Base-by-base conservation (phyloP, 2,888 invertebrate genomes). In the Microctonus brassicae region DNA sequence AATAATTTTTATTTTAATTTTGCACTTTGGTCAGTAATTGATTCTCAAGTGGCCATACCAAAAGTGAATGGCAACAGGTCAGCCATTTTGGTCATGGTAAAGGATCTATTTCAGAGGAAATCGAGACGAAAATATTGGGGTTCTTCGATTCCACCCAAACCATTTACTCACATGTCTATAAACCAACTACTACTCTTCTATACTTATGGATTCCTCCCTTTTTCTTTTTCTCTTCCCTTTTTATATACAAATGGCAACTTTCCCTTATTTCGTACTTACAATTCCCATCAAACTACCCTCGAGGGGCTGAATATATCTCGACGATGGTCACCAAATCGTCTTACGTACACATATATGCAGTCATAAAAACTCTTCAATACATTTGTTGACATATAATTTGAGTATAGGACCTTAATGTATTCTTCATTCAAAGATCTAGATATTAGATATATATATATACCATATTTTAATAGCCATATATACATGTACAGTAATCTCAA, bases 91-190 rank as follows among this genome's bases (percentile, higher is more conserved):
- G 61, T 72, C 74, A 73, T 72, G 73, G 71, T 64, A 74, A 73
- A 66, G 68, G 76, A 80, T 79, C 76, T 75, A 76, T 77, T 77
- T 77, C 69, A 60, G 64, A 70, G 72, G 75, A 78, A 80, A 81
- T 80, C 77, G 77, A 78, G 77, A 82, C 73, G 76, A 78, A 78
- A 73, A 67, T 63, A 66, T 57, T 17, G 17, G 29, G 58, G 58
- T 26, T n/a, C n/a, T 26, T 13, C n/a, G 29, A 33, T 13, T 34
- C 26, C 17, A 29, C 58, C 9, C 34, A 58, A 24, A 58, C 58
- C 34, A 55, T 26, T 24, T 6, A 6, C 26, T 24, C 55, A 26
- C 24, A 55, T 55, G 55, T 13, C 22, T 11, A 55, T 55, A 24
- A 47, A 17, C 47, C 47, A 47, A 47, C 47, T 47, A 47, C 47